phyloP scores from a whole-genome alignment of 2,888 invertebrate species.

The Deroplatys truncata region DNA sequence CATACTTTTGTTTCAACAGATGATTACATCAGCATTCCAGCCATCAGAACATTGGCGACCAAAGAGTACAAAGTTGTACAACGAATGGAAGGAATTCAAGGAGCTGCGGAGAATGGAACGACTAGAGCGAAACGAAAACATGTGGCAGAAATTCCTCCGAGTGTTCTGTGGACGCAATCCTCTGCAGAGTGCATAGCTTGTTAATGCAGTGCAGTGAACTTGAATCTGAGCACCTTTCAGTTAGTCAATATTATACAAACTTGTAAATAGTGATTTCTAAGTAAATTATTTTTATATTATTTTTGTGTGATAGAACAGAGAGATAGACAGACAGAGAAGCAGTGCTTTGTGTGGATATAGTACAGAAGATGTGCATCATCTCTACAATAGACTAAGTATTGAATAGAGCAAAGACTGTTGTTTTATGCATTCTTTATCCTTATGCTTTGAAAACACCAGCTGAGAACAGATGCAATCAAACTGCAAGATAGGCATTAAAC shows the following conservation, averaged over 20 bases:
- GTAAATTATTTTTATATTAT: neutral
- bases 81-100: conserved; percentile 44
- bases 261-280: neutral
- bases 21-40: conserved; percentile 38
- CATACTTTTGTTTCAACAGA: conserved; percentile 35
- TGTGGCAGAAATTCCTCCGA: neutral
- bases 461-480: no score
- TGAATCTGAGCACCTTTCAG: neutral
- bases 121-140: conserved; percentile 18
- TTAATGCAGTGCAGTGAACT: neutral
- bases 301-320: neutral
- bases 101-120: conserved; percentile 23
- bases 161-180: neutral
- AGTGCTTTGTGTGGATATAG: no score
- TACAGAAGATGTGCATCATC: no score
- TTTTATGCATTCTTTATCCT: no score
- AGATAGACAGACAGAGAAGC: no score
- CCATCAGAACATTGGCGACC: conserved; percentile 45
- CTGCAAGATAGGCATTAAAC: no score
- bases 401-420: no score
- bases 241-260: neutral
- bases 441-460: no score
- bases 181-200: neutral
- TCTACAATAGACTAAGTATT: no score
- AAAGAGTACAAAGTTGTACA: conserved; percentile 36